Evolutionary conservation across 64 coral and sea anemone species (phyloP).

Genomic region (Platygyra sinensis): DNA sequence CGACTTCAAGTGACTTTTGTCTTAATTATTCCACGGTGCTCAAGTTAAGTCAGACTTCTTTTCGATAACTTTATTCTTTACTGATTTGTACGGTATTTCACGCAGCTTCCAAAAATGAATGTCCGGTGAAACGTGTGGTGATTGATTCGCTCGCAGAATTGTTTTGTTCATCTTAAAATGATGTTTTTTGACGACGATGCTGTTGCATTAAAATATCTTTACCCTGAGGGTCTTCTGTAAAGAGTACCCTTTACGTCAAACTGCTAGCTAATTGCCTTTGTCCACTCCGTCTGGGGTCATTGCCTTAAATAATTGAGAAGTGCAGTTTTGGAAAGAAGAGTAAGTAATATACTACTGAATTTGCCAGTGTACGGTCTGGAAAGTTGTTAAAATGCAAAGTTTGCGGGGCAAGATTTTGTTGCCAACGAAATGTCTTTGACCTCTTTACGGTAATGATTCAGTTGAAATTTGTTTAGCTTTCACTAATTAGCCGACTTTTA

Average conservation of each 20-base stretch:
- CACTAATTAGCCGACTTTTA: not conserved
- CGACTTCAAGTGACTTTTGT: too few species aligned
- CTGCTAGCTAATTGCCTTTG: constrained; percentile 1
- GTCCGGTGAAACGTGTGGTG: not conserved
- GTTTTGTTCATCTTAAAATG: not conserved
- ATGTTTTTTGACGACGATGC: not conserved
- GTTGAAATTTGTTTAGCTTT: not conserved
- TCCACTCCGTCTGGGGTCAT: not conserved
- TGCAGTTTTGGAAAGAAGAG: not conserved
- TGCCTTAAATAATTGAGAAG: not conserved
- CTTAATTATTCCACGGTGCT: too few species aligned
- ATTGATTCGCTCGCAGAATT: not conserved
- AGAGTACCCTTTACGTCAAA: not conserved
- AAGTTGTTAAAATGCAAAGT: too few species aligned
- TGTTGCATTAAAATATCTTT: not conserved
- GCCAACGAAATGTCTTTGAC: not conserved
- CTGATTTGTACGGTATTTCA: too few species aligned
- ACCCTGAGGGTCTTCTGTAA: not conserved
- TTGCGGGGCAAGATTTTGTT: too few species aligned
- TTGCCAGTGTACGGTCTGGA: too few species aligned
- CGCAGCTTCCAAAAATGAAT: too few species aligned
- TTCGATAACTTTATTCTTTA: too few species aligned
- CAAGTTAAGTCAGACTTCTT: too few species aligned
- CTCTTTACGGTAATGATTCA: not conserved
- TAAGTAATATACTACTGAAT: too few species aligned